These are phyloP conservation scores for Troides oblongomaculatus DNA, from an alignment of 2,888 invertebrate genomes.

Conservation along the genomic window DNA sequence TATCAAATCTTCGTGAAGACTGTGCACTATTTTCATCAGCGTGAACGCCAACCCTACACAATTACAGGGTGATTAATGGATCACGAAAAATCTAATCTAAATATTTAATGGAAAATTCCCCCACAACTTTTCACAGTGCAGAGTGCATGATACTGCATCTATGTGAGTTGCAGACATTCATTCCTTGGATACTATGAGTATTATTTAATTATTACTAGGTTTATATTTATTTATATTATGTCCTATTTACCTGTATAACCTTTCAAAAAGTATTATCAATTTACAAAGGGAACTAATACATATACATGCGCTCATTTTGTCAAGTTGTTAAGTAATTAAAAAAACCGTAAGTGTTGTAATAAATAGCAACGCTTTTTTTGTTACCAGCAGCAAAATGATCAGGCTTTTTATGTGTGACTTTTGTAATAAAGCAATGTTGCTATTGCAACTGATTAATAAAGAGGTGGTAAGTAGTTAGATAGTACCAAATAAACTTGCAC, in stretches of 20 bases:
- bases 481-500: too few relatives aligned
- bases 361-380: too few relatives aligned
- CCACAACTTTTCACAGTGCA: slow-evolving; percentile 47
- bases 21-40: slow-evolving; percentile 54
- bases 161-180: slow-evolving; percentile 17
- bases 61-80: slow-evolving; percentile 78
- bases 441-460: too few relatives aligned
- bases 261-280: not conserved
- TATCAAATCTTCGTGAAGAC: slow-evolving; percentile 54
- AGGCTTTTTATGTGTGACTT: too few relatives aligned
- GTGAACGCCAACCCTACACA: slow-evolving; percentile 63
- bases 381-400: too few relatives aligned
- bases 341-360: too few relatives aligned
- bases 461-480: too few relatives aligned
- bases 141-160: slow-evolving; percentile 15
- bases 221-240: not conserved
- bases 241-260: not conserved
- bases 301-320: too few relatives aligned
- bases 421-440: too few relatives aligned
- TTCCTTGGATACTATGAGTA: not conserved
- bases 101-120: slow-evolving; percentile 79
- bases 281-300: not conserved
- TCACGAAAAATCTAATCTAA: slow-evolving; percentile 78
- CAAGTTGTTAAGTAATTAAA: too few relatives aligned
- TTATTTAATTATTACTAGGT: not conserved